phyloP scores from a whole-genome alignment of 2,888 invertebrate genomes.

The Cetonia aurata region DNA sequence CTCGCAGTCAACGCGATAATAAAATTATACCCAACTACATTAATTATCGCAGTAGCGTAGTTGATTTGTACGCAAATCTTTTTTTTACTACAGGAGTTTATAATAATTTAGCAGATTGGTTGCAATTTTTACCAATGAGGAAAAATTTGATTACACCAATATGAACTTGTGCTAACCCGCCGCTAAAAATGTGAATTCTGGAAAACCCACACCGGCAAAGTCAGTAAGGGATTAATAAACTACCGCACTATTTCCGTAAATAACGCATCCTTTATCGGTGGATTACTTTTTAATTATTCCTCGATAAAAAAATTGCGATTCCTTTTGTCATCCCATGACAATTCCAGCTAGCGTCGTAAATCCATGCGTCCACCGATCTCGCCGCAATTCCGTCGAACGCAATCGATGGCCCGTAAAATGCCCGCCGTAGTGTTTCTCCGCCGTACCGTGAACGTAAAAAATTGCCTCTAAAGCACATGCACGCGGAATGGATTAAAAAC shows the following conservation, averaged over 20 bases:
- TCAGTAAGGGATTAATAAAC: neutral
- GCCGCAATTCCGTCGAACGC: neutral
- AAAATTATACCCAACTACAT: too few relatives aligned
- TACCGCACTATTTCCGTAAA: neutral
- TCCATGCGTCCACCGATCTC: neutral
- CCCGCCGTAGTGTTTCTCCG: neutral
- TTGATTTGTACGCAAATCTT: too few relatives aligned
- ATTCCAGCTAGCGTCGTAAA: constrained; percentile 8
- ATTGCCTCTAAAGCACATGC: neutral
- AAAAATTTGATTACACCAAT: too few relatives aligned
- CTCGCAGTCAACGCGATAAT: too few relatives aligned
- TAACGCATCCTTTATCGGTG: neutral
- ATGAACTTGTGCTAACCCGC: too few relatives aligned
- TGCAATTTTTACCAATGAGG: too few relatives aligned
- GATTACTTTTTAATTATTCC: constrained; percentile 23
- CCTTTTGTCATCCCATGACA: constrained; percentile 8
- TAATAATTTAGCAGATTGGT: too few relatives aligned
- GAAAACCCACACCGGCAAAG: neutral
- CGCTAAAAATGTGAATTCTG: neutral
- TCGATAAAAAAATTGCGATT: neutral
- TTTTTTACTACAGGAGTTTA: too few relatives aligned
- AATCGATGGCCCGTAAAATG: constrained; percentile 1
- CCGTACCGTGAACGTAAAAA: constrained; percentile 4
- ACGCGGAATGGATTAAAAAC: constrained; percentile 18
- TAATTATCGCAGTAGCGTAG: too few relatives aligned